Evolutionary conservation across 1,140 invertebrate genomes (phyloP), one percentile per base, ranked within the genome.

Genomic region (Campoletis sonorensis): DNA sequence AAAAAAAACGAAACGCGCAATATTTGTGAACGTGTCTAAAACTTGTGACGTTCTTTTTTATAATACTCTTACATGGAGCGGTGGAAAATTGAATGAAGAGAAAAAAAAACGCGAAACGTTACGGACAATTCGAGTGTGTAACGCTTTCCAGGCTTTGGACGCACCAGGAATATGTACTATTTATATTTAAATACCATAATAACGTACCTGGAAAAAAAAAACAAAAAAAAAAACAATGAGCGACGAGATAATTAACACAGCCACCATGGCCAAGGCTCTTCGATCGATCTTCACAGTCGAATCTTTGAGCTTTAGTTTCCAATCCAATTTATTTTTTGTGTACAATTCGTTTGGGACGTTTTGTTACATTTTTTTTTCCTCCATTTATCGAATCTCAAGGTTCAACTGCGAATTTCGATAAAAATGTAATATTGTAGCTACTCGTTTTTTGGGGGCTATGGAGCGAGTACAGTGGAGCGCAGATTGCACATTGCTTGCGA

Each of bases 131-230:
- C 37, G n/a, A 54, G n/a, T n/a, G n/a, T n/a, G n/a, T n/a, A n/a
- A n/a, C n/a, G n/a, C n/a, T n/a, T n/a, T n/a, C n/a, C n/a, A n/a
- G n/a, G n/a, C n/a, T n/a, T n/a, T n/a, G n/a, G n/a, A 58, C 16
- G 54, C 54, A 58, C 5, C 54, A 67, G 61, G 10, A 67, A 11
- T 45, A 73, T 33, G 45, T 40, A 73, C 45, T 33, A 73, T 73
- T 21, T 73, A 73, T 73, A 73, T 73, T n/a, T n/a, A n/a, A n/a
- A 73, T 18, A n/a, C 26, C 61, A 27, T 67, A 7, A 26, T 10
- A 67, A 67, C 23, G 61, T 67, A 67, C 61, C 61, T 67, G 61
- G 61, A 67, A 67, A 67, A 30, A 67, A 67, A n/a, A n/a, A n/a
- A n/a, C n/a, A n/a, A n/a, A n/a, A n/a, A n/a, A n/a, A n/a, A n/a